Evolutionary conservation across 2,888 invertebrate species (phyloP).

Genomic region (Labia minor): DNA sequence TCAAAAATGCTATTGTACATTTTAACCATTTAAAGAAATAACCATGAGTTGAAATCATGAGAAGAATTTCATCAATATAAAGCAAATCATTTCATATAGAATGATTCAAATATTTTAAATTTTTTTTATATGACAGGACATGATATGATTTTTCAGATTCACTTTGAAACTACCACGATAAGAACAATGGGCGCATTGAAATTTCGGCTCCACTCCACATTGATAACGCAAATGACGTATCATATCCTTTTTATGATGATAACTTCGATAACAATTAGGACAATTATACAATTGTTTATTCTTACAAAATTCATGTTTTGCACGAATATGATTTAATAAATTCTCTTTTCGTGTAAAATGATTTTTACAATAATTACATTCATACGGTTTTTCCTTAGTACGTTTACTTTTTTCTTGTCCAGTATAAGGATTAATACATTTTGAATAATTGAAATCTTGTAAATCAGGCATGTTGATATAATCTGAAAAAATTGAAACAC

Average conservation of each 20-base stretch:
- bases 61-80: no score
- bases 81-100: no score
- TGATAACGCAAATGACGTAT: slow-evolving; percentile 24
- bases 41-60: no score
- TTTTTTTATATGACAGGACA: no score
- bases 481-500: no score
- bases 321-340: slow-evolving; percentile 16
- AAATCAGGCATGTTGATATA: no score
- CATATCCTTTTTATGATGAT: slow-evolving; percentile 21
- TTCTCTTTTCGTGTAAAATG: slow-evolving; percentile 17
- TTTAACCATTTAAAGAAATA: no score
- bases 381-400: not conserved
- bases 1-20: no score
- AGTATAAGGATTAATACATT: no score
- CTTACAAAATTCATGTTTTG: slow-evolving; percentile 22
- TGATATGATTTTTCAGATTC: slow-evolving; percentile 25
- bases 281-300: slow-evolving; percentile 17
- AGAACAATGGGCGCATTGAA: slow-evolving; percentile 24
- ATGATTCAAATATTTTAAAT: no score
- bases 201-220: slow-evolving; percentile 25
- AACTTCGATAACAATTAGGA: slow-evolving; percentile 23
- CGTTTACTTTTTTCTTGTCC: no score
- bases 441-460: no score
- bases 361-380: not conserved
- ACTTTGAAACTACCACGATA: slow-evolving; percentile 24